These are phyloP conservation scores for Xenopus petersii DNA, from an alignment of 2,797 vertebrate species.

Conservation along the genomic window DNA sequence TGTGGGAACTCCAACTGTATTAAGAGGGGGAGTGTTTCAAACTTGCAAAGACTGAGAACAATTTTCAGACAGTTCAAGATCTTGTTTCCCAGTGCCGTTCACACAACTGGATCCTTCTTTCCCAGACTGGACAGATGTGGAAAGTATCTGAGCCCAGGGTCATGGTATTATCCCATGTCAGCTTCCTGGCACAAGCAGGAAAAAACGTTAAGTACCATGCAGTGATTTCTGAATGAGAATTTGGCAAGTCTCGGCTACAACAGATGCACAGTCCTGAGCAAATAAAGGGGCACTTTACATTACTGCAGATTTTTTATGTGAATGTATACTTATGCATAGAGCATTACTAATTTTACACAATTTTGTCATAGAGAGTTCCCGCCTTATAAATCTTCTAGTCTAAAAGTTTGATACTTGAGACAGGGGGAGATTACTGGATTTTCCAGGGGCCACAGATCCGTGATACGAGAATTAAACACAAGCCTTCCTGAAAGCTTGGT, in stretches of 20 bases:
- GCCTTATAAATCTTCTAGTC: too few relatives aligned
- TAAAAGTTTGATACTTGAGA: too few relatives aligned
- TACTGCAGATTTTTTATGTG: too few relatives aligned
- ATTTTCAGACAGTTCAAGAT: conserved; percentile 55
- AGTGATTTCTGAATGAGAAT: conserved; percentile 61
- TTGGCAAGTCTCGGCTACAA: conserved; percentile 60
- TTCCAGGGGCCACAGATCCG: too few relatives aligned
- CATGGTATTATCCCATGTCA: conserved; percentile 77
- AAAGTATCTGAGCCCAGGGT: conserved; percentile 80
- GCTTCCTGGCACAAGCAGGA: conserved; percentile 67
- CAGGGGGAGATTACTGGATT: too few relatives aligned
- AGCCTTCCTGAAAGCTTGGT: too few relatives aligned
- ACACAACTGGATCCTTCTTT: conserved; percentile 68
- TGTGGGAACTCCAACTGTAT: conserved; percentile 20
- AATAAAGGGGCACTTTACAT: conserved; percentile 50
- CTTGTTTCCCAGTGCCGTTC: conserved; percentile 61
- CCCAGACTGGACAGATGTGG: conserved; percentile 83
- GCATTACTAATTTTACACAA: too few relatives aligned
- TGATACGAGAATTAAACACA: too few relatives aligned
- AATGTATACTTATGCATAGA: too few relatives aligned
- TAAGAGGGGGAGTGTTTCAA: conserved; percentile 6
- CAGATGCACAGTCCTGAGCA: conserved; percentile 61
- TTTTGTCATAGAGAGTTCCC: too few relatives aligned
- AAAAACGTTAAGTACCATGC: conserved; percentile 60
- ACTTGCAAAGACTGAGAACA: not conserved